A percentile compares a stretch with the other conserved stretches of the same genome.
phyloP scores from a whole-genome alignment of 2,113 vertebrate genomes.

The Siniperca knerii region DNA sequence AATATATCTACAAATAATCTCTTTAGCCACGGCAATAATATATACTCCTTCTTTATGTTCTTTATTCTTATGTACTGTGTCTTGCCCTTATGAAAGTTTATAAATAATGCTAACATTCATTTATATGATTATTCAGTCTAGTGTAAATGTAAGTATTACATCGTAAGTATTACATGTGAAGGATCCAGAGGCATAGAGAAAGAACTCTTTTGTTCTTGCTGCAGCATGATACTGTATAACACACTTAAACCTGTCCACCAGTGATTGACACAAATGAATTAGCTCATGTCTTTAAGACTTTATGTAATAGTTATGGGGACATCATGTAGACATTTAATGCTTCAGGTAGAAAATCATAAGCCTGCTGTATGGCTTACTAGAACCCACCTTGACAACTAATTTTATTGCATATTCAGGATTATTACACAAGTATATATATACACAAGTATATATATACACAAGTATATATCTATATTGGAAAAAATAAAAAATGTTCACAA shows the following conservation, averaged over 20 bases:
- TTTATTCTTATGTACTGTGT: not conserved
- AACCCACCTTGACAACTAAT: not conserved
- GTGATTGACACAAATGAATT: conserved; percentile 28
- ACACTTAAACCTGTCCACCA: not conserved
- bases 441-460: no score
- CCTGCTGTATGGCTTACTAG: not conserved
- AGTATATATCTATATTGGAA: no score
- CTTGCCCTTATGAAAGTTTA: no score
- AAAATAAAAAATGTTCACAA: not conserved
- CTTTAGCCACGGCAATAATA: not conserved
- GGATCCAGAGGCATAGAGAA: not conserved
- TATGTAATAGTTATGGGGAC: conserved; percentile 13
- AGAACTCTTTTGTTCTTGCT: not conserved
- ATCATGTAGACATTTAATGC: conserved; percentile 6
- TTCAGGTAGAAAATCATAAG: not conserved
- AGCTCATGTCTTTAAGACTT: conserved; percentile 29
- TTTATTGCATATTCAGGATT: not conserved
- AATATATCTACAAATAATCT: not conserved
- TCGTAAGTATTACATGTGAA: not conserved
- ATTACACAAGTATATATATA: no score
- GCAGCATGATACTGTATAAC: conserved; percentile 7
- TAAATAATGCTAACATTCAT: not conserved
- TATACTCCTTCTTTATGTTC: not conserved
- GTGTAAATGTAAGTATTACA: not conserved
- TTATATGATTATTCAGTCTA: not conserved